Base-by-base conservation (phyloP, 1,140 invertebrate species). In the Ips typographus region DNA sequence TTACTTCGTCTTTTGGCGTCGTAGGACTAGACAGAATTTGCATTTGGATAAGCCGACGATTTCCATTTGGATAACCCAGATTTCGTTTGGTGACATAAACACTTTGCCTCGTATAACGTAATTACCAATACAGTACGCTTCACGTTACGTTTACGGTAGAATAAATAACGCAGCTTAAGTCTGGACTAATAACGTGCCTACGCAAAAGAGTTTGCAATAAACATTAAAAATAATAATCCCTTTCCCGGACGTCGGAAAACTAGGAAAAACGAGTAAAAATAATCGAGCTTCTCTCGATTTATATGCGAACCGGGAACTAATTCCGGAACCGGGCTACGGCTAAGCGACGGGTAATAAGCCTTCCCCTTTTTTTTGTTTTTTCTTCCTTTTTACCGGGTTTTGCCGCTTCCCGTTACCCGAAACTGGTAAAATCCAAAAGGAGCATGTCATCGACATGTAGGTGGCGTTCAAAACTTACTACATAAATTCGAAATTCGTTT, bases 291-390 rank as follows among this genome's bases (percentile, higher is more conserved):
- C 58, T 68, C 65, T 68, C 56, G 53, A 68, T 68, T 61, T 68
- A 68, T 68, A 59, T 68, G 65, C 40, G 65, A 68, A 59, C 56
- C 51, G 42, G 51, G 56, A 70, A 70, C 60, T 64, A 70, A 70
- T 70, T 70, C 57, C 42, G 36, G 43, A 22, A 22, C 61, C 44
- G 38, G 57, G 61, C 49, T 22, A 60, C 61, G 61, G 47, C 68
- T 70, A 63, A 64, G 47, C 61, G 61, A 63, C 65, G 68, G 65
- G 61, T 64, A 70, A 70, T 70, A 64, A 64, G 62, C 52, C 6
- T 22, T 22, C 44, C 44, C 53, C 51, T 8, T 22, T 70, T 60
- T 40, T 64, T 70, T 61, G 47, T 70, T 70, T 52, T 69, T 69
- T 56, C 61, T 39, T 47, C 59, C 43, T 22, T 22, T 49, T 52